Base-by-base conservation (phyloP, 2,888 invertebrate species). In the Oscheius sp. region DNA sequence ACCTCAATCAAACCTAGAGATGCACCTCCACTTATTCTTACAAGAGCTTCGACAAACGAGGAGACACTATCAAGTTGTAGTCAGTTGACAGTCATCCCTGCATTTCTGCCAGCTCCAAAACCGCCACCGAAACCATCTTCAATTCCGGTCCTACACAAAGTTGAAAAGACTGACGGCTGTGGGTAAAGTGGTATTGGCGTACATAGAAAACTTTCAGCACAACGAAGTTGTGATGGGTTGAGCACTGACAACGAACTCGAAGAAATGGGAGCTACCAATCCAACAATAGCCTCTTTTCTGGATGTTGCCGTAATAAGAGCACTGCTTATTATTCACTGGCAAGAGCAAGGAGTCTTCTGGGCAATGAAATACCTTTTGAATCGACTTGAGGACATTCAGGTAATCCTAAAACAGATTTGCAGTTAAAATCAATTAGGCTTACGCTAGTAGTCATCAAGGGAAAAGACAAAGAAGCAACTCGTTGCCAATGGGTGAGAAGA, bases 301-400 rank as follows among this genome's bases (percentile, higher is more conserved):
- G 99, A 99, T 90, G 95, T 99, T 0, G 96, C 96, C 2, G 96
- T 98, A 0, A 90, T 99, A 72, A 92, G 98, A 70, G 97, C 98
- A 89, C 92, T 99, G 13, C 96, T 99, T 89, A 94, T 96, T 77
- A 93, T 95, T 0, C 96, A 96, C 88, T 99, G 99, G 99, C 94
- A 95, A 89, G 97, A 98, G 89, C 97, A 98, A 89, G 99, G 99
- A 0, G 94, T 98, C 11, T 95, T 94, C 90, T 99, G 99, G 99
- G 96, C 96, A 13, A 91, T 98, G 47, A 94, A 95, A 89, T 97
- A 94, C 75, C 76, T 89, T 10, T 77, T 87, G 55, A 86, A 89
- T 76, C 75, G 91, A 29, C 84, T 91, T 50, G 82, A 90, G n/a
- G 90, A 91, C 75, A 90, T 91, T 33, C 84, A 84, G 74, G 77